These are phyloP conservation scores for Drosophila multiciliata DNA, from an alignment of 2,888 invertebrate species.

Conservation along the genomic window DNA sequence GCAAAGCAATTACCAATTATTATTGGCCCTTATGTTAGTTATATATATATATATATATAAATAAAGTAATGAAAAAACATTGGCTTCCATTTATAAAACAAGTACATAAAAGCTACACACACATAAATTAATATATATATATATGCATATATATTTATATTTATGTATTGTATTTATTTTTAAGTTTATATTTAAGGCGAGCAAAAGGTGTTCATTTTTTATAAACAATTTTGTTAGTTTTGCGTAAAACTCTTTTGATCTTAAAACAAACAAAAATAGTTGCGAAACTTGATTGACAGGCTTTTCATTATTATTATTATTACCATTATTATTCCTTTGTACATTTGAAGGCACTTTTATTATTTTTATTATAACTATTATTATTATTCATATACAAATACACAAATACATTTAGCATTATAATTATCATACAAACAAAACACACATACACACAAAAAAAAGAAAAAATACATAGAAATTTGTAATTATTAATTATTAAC, in stretches of 20 bases:
- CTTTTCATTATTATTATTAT: slow-evolving; percentile 5
- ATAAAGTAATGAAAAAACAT: slow-evolving; percentile 46
- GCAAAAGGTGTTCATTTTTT: slow-evolving; percentile 53
- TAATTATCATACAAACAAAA: slow-evolving; percentile 30
- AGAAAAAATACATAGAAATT: slow-evolving; percentile 23
- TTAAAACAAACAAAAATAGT: slow-evolving; percentile 12
- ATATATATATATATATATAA: slow-evolving; percentile 13
- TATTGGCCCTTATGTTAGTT: slow-evolving; percentile 23
- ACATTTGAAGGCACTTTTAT: slow-evolving; percentile 64
- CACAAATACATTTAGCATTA: slow-evolving; percentile 42
- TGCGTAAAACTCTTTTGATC: slow-evolving; percentile 22
- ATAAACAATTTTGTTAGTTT: slow-evolving; percentile 23
- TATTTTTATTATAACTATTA: slow-evolving; percentile 53
- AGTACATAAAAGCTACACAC: slow-evolving; percentile 22
- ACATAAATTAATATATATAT: slow-evolving; percentile 8
- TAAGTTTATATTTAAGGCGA: slow-evolving; percentile 33
- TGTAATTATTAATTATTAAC: slow-evolving; percentile 60
- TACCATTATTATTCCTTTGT: slow-evolving; percentile 40
- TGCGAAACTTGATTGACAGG: not conserved
- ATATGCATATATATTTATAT: slow-evolving; percentile 27
- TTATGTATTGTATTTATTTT: slow-evolving; percentile 57
- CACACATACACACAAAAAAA: slow-evolving; percentile 16
- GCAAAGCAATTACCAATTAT: slow-evolving; percentile 37
- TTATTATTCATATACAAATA: slow-evolving; percentile 31
- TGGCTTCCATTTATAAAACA: slow-evolving; percentile 75